Conservation (phyloP, 1,140 invertebrate genomes). For the Holotrichia oblita region DNA sequence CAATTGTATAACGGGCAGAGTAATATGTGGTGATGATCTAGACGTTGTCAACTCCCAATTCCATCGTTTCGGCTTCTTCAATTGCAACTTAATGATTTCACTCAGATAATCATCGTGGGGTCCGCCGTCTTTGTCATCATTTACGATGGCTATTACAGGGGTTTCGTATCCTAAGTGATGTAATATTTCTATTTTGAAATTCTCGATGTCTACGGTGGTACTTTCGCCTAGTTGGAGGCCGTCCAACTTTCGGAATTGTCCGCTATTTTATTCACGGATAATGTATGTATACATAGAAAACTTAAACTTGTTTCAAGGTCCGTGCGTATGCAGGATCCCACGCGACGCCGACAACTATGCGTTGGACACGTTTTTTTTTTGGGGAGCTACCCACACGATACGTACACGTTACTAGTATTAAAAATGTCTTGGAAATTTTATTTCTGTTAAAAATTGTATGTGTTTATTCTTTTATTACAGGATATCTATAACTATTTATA, state of each 20-base stretch:
- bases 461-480: no score
- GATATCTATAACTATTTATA: no score
- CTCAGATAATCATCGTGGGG: not conserved
- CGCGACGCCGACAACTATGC: not conserved
- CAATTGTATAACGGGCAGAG: constrained; percentile 63
- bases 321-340: not conserved
- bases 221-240: not conserved
- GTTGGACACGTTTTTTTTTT: not conserved
- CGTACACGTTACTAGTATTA: no score
- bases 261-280: constrained; percentile 4
- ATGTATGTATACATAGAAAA: not conserved
- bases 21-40: constrained; percentile 64
- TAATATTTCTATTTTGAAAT: constrained; percentile 4
- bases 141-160: no score
- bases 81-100: constrained; percentile 60
- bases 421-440: no score
- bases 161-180: not conserved
- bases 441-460: no score
- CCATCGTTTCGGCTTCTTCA: constrained; percentile 64
- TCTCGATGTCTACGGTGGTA: not conserved
- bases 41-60: constrained; percentile 66
- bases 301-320: constrained; percentile 27
- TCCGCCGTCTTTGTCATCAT: constrained; percentile 20
- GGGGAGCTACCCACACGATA: no score
- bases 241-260: constrained; percentile 18